Base-by-base conservation (phyloP, 2,888 invertebrate genomes). In the Marronus borbonicus region DNA sequence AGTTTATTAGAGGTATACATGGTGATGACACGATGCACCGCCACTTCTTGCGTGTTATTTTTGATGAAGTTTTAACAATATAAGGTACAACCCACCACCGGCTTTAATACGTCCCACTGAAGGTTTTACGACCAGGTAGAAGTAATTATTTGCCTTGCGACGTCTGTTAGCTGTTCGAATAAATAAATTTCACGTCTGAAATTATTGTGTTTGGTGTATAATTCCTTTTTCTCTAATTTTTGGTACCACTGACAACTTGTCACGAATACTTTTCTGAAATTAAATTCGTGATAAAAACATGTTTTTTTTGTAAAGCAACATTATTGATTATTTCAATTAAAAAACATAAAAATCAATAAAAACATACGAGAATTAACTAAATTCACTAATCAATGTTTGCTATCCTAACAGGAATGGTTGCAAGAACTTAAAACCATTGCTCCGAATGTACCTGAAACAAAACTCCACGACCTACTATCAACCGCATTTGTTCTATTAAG, bases 401-500 rank as follows among this genome's bases (percentile, higher is more conserved):
- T 80, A 78, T 75, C 80, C 76, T 83, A 88, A 79, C 82, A 93
- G 92, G 93, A 93, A 87, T 91, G 92, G 83, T 84, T 92, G 66
- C 86, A 89, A 66, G 87, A 88, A 66, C 85, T 94, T 60, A 86
- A 88, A 79, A 83, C 83, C 2, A 80, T 89, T 10, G 91, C 91
- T 1, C 92, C 93, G 0, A 88, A 88, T 64, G 91, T 90, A 0
- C 89, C 91, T n/a, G 83, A 85, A 10, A 89, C 89, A 4, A 91
- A 91, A 85, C 81, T 95, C 79, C 91, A 93, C 80, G 90, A 92
- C 87, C 85, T 97, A 72, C 85, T 97, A 80, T 94, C 95, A 1
- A 94, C 94, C 80, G 95, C 94, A 0, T 93, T 94, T 85, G 96
- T 96, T 0, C 90, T 98, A 76, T 91, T 94, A 82, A 93, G 94